Evolutionary conservation across 2,888 invertebrate species (phyloP), one percentile per base, ranked within the genome.

Genomic region (Acrobasis suavella): DNA sequence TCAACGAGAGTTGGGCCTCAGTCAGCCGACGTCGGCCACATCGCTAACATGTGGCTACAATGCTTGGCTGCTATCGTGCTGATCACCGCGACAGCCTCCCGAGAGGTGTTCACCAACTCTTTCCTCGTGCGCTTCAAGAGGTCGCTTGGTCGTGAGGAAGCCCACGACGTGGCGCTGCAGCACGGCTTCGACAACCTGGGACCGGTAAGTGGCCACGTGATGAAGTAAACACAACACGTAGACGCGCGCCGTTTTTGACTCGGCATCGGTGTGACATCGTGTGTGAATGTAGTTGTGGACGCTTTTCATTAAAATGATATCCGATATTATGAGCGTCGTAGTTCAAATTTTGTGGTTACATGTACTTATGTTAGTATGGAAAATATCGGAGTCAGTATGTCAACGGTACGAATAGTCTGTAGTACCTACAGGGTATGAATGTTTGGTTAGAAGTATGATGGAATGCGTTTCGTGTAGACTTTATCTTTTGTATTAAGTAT

Each of bases 101-200:
- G 83, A 73, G 95, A 97, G 83, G 95, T 99, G 77, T 98, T 98
- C 93, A 99, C 98, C 85, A 99, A 98, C 91, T 96, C 97, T 63
- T 99, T 99, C 94, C 94, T 98, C 85, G 98, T 99, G 76, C 95
- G 96, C 76, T 96, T 98, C 90, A 95, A 95, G 81, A 94, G 96
- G 73, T 95, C 96, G 68, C 95, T 96, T 66, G 95, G 95, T 64
- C 95, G 94, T 73, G 93, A 95, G 17, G 93, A 96, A 78, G 99
- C 98, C 60, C 95, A 96, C 82, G 88, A 93, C 72, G 94, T 99
- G 69, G 99, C 99, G 66, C 93, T 94, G 70, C 94, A 96, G 80
- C 97, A 98, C 87, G 99, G 99, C 81, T 99, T 99, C 93, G 95
- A 97, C 82, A 98, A 96, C 91, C 94, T 98, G 74, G 98, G 98